Percentiles rank a stretch among this genome's conserved stretches.
Conservation (phyloP, 2,113 vertebrate species). For the Oreochromis spilurus region DNA sequence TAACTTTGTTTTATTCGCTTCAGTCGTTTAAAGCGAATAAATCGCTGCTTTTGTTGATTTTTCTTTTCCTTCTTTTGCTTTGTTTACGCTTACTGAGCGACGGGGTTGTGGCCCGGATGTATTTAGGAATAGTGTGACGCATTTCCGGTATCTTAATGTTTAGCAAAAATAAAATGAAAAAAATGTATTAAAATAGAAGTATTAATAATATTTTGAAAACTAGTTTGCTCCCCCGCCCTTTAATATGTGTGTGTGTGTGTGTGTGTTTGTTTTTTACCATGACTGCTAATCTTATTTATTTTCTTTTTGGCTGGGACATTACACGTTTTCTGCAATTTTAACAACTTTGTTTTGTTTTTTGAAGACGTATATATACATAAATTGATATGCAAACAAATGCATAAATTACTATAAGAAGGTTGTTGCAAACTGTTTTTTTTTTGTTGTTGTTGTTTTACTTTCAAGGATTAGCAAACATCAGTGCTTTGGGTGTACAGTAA, state of each 20-base stretch:
- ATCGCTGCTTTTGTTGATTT: not conserved
- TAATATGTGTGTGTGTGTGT: not conserved
- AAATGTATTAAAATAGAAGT: slow-evolving; percentile 12
- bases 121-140: not conserved
- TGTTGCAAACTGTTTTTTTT: not conserved
- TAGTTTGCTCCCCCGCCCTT: not conserved
- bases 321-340: not conserved
- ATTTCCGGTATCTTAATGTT: not conserved
- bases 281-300: not conserved
- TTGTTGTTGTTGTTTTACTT: not conserved
- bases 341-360: not conserved
- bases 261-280: not conserved
- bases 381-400: not conserved
- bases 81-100: not conserved
- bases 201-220: not conserved
- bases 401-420: not conserved
- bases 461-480: not conserved
- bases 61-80: not conserved
- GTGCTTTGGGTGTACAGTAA: not conserved
- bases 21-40: not conserved
- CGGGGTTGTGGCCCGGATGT: not conserved
- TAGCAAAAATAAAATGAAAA: not conserved
- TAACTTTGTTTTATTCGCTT: not conserved
- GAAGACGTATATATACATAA: not conserved
- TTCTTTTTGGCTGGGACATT: not conserved